Percentiles rank a stretch among this genome's conserved stretches.
phyloP scores from a whole-genome alignment of 2,113 vertebrate species.

The Euleptes europaea region DNA sequence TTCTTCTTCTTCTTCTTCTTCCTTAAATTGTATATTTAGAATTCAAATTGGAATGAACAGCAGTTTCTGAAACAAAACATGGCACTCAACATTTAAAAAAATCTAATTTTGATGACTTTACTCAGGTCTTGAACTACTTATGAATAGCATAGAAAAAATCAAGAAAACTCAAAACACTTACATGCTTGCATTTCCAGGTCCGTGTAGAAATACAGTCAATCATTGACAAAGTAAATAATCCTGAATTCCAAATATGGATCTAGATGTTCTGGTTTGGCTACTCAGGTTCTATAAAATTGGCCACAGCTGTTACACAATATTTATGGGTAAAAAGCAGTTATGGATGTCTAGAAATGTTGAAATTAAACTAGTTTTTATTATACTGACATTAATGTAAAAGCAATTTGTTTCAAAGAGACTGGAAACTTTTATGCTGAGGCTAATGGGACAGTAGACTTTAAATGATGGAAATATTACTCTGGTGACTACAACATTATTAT shows the following conservation, averaged over 20 bases:
- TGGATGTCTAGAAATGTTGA: background rate
- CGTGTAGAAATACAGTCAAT: background rate
- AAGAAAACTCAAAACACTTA: background rate
- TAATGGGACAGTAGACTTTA: background rate
- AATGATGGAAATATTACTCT: background rate
- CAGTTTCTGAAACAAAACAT: too few relatives aligned
- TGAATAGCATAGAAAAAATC: background rate
- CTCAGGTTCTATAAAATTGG: background rate
- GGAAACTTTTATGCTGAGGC: background rate
- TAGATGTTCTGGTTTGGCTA: too few relatives aligned
- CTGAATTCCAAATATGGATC: background rate
- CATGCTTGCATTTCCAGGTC: background rate
- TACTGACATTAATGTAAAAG: background rate
- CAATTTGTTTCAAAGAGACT: background rate
- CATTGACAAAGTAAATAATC: background rate
- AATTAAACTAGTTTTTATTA: background rate
- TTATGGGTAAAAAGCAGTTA: background rate
- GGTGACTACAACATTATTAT: background rate
- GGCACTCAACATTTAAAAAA: too few relatives aligned
- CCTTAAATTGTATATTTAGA: too few relatives aligned
- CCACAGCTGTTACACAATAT: background rate
- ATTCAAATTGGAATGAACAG: too few relatives aligned
- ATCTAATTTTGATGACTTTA: too few relatives aligned
- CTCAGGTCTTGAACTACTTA: too few relatives aligned
- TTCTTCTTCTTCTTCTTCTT: too few relatives aligned